Percentiles rank a stretch among this genome's conserved stretches.
These are phyloP conservation scores for Euspilapteryx auroguttella DNA, from an alignment of 2,888 invertebrate species.

Conservation along the genomic window DNA sequence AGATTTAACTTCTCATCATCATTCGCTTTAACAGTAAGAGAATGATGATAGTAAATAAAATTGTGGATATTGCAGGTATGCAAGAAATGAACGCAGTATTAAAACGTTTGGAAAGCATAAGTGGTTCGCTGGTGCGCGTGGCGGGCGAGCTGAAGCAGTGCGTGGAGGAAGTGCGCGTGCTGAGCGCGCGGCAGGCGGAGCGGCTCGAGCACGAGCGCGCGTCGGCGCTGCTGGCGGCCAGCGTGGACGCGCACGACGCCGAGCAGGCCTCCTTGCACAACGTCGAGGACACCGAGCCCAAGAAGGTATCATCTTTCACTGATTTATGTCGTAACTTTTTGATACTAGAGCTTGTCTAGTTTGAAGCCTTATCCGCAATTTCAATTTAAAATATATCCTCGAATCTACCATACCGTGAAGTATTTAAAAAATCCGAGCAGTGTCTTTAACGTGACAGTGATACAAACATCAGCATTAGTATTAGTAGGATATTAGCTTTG, in stretches of 20 bases:
- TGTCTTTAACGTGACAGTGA: too few species aligned
- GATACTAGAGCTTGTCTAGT: too few species aligned
- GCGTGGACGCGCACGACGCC: slow-evolving; percentile 65
- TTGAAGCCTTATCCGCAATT: too few species aligned
- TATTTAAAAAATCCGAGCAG: too few species aligned
- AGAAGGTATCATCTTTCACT: slow-evolving; percentile 67
- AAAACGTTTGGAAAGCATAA: slow-evolving; percentile 71
- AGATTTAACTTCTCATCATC: too few species aligned
- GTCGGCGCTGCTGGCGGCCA: slow-evolving; percentile 67
- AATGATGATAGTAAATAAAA: too few species aligned
- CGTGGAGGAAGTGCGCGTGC: slow-evolving; percentile 72
- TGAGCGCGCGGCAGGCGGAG: slow-evolving; percentile 67
- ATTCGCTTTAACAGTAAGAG: too few species aligned
- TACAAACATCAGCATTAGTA: too few species aligned
- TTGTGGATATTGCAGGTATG: slow-evolving; percentile 13
- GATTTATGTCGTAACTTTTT: too few species aligned
- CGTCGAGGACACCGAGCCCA: slow-evolving; percentile 66
- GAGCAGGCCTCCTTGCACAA: slow-evolving; percentile 40
- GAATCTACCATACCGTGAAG: too few species aligned
- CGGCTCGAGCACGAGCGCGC: slow-evolving; percentile 65
- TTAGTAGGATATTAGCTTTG: too few species aligned
- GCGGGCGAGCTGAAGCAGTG: slow-evolving; percentile 72
- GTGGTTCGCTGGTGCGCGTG: slow-evolving; percentile 67
- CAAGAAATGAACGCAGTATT: slow-evolving; percentile 47
- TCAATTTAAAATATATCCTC: too few species aligned